Conservation (phyloP, 1,140 invertebrate species). For the Drosophila virilis region DNA sequence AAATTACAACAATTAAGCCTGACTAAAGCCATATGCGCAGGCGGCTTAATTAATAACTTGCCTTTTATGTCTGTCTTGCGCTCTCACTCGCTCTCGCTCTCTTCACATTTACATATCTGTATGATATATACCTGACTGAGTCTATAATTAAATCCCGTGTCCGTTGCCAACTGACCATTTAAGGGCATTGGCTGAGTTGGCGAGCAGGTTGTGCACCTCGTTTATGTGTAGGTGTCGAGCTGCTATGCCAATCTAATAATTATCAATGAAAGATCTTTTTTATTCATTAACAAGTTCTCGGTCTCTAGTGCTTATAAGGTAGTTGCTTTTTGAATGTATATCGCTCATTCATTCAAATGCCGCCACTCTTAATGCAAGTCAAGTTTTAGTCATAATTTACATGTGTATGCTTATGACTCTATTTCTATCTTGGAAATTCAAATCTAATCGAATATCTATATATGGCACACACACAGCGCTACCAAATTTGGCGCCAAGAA, state of each 20-base stretch:
- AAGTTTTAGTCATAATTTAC: constrained; percentile 76
- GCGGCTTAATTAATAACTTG: constrained; percentile 79
- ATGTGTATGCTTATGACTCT: constrained; percentile 65
- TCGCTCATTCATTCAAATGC: constrained; percentile 49
- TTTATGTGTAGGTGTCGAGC: constrained; percentile 42
- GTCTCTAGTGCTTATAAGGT: constrained; percentile 65
- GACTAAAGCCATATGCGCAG: constrained; percentile 65
- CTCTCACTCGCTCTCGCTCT: constrained; percentile 3
- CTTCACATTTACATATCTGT: constrained; percentile 15
- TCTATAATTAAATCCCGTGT: constrained; percentile 59
- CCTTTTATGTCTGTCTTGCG: constrained; percentile 7
- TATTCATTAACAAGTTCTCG: constrained; percentile 75
- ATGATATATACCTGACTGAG: constrained; percentile 8
- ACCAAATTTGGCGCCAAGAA: constrained; percentile 68
- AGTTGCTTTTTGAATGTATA: constrained; percentile 41
- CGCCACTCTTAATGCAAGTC: constrained; percentile 59
- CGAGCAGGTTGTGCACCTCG: constrained; percentile 23
- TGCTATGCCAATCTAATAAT: constrained; percentile 70
- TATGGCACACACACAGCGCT: constrained; percentile 55
- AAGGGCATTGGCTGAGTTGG: constrained; percentile 58
- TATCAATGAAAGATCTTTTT: constrained; percentile 79
- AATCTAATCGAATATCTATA: constrained; percentile 47
- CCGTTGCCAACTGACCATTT: constrained; percentile 61
- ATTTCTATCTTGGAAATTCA: constrained; percentile 55
- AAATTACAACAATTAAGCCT: constrained; percentile 76